phyloP scores from a whole-genome alignment of 2,113 vertebrate species.

The Ammodytes marinus region DNA sequence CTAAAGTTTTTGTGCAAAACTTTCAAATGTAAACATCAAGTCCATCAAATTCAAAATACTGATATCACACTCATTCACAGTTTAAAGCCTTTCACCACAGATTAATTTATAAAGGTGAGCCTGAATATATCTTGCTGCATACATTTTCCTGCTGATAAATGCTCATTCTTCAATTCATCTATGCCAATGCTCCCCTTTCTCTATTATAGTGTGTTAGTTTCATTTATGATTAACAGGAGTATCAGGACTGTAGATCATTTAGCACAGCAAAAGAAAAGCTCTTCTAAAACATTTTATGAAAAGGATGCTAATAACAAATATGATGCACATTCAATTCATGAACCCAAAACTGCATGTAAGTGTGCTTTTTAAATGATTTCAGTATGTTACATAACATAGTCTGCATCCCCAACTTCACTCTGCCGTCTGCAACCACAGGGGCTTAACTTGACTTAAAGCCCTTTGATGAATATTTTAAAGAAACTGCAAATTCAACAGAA shows the following conservation, averaged over 20 bases:
- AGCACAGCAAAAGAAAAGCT: constrained; percentile 1
- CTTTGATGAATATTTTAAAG: constrained; percentile 16
- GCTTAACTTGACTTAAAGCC: background rate
- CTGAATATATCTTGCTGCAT: background rate
- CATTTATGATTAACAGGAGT: constrained; percentile 21
- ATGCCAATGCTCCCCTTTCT: background rate
- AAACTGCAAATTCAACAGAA: background rate
- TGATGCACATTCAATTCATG: background rate
- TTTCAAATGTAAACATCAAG: background rate
- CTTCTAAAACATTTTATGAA: background rate
- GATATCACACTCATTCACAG: background rate
- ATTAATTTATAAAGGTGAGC: background rate
- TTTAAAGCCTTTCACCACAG: background rate
- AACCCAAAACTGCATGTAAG: background rate
- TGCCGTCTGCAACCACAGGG: background rate
- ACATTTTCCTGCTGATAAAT: background rate
- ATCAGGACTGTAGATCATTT: constrained; percentile 9
- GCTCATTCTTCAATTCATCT: background rate
- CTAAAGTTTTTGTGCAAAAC: background rate
- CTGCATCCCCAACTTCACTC: background rate
- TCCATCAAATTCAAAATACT: background rate
- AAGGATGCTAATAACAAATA: background rate
- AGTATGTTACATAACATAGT: background rate
- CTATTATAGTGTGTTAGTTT: background rate
- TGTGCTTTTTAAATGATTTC: background rate